A percentile compares a stretch with the other conserved stretches of the same genome.
phyloP scores from a whole-genome alignment of 2,888 invertebrate species.

The Drosophila formosana region DNA sequence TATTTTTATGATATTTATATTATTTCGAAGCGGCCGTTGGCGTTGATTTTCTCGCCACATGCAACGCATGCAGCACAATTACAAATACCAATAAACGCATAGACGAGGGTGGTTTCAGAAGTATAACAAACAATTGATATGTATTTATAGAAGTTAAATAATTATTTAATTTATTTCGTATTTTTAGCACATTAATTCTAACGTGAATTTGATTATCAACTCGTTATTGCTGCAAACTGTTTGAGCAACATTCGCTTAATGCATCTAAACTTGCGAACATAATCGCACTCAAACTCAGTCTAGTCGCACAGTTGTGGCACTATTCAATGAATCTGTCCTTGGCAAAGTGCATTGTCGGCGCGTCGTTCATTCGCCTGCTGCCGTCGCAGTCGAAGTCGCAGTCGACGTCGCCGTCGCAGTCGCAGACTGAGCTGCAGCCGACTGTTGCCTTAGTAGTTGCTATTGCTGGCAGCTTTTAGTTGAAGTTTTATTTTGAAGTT shows the following conservation, averaged over 20 bases:
- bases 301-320: constrained; percentile 48
- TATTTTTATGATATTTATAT: constrained; percentile 53
- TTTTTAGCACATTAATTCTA: no score
- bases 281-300: constrained; percentile 12
- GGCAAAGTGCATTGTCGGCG: constrained; percentile 84
- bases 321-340: constrained; percentile 85
- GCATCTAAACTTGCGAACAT: neutral
- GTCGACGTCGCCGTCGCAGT: constrained; percentile 16
- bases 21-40: constrained; percentile 41
- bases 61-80: constrained; percentile 24
- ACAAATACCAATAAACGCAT: constrained; percentile 15
- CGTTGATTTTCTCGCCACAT: constrained; percentile 39
- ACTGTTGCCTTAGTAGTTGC: constrained; percentile 37
- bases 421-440: constrained; percentile 3
- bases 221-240: neutral
- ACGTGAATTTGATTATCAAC: no score
- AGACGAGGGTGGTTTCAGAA: constrained; percentile 10
- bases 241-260: constrained; percentile 35
- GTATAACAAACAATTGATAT: neutral
- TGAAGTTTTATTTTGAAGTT: constrained; percentile 29
- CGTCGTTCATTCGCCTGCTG: constrained; percentile 73
- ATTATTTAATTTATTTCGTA: no score
- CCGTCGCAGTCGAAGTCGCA: constrained; percentile 12
- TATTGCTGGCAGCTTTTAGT: constrained; percentile 45
- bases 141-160: no score